Evolutionary conservation across 2,113 vertebrate genomes (phyloP).

Genomic region (Progne subis): DNA sequence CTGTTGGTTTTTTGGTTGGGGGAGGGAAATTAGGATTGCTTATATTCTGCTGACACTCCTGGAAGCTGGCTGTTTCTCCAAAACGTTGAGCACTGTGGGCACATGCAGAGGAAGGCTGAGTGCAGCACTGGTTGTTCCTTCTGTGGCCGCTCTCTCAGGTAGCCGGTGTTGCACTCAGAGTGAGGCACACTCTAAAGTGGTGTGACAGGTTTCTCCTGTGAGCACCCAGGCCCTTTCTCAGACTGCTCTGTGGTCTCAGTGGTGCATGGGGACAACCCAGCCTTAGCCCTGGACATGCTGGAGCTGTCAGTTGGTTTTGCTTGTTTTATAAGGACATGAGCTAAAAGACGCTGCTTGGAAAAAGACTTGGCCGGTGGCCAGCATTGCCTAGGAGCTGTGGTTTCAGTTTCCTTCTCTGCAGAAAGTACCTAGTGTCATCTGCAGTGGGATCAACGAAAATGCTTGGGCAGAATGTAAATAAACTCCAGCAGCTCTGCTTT

Average conservation of each 20-base stretch:
- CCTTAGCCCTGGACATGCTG: background rate
- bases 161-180: background rate
- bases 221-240: background rate
- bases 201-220: background rate
- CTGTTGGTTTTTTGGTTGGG: background rate
- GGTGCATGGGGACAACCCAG: background rate
- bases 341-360: background rate
- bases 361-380: background rate
- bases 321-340: background rate
- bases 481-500: background rate
- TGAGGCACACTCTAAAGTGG: background rate
- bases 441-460: background rate
- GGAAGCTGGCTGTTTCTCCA: background rate
- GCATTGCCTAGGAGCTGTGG: background rate
- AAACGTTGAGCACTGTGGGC: background rate
- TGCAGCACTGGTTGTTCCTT: background rate
- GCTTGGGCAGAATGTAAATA: background rate
- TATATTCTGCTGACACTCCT: background rate
- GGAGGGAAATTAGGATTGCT: background rate
- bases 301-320: background rate
- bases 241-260: background rate
- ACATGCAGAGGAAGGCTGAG: background rate
- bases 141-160: background rate
- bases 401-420: slow-evolving; percentile 34
- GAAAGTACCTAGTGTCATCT: background rate